Conservation (phyloP, 2,888 invertebrate genomes). For the Pardosa pseudoannulata region DNA sequence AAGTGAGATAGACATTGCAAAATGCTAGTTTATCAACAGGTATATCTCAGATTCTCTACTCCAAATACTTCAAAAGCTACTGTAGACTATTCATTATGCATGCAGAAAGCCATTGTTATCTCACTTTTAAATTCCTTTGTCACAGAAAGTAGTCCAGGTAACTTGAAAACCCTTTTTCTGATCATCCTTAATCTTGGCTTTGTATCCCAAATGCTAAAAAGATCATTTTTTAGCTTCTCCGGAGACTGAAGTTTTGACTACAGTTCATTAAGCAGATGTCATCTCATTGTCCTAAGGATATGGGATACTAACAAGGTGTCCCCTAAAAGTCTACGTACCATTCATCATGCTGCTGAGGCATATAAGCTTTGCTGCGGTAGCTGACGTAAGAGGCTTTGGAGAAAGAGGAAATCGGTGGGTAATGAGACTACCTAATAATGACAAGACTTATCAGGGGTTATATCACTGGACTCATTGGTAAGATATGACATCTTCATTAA, state of each 20-base stretch:
- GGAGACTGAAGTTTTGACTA: background rate
- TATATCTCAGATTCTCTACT: too few species aligned
- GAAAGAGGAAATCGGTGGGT: background rate
- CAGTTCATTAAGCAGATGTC: background rate
- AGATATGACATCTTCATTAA: slow-evolving; percentile 6
- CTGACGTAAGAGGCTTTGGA: background rate
- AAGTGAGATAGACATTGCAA: too few species aligned
- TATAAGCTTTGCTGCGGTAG: background rate
- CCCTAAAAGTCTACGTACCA: background rate
- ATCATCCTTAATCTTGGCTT: background rate
- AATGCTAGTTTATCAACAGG: too few species aligned
- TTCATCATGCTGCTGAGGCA: background rate
- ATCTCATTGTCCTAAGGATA: slow-evolving; percentile 5
- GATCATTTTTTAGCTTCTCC: background rate
- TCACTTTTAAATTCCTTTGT: background rate
- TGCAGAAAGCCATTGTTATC: background rate
- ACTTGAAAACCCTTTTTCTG: background rate
- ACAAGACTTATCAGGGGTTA: background rate
- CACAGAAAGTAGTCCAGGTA: background rate
- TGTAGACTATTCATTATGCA: too few species aligned
- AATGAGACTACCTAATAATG: background rate
- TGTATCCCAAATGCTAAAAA: background rate
- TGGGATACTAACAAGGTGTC: slow-evolving; percentile 1
- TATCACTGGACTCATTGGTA: background rate
- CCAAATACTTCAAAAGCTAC: too few species aligned